Evolutionary conservation across 1,140 invertebrate species (phyloP).

Genomic region (fruit fly (Drosophila melanogaster)): Release_6_plus_ISO1_MT NT_037436.4:9007501-9008000

Average conservation of each 20-base stretch:
- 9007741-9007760: conserved; percentile 5
- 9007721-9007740: conserved; percentile 47
- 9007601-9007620: conserved; percentile 25
- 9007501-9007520: conserved; percentile 56
- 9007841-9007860: conserved; percentile 61
- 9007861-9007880: conserved; percentile 61
- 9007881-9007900: conserved; percentile 64
- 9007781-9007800: neutral
- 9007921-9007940: conserved; percentile 62
- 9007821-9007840: conserved; percentile 79
- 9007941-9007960: conserved; percentile 44
- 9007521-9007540: conserved; percentile 6
- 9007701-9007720: conserved; percentile 78
- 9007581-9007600: conserved; percentile 33
- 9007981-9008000: conserved; percentile 53
- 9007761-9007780: neutral
- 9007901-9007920: conserved; percentile 60
- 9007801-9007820: conserved; percentile 81
- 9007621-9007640: conserved; percentile 61
- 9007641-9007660: conserved; percentile 84
- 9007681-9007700: conserved; percentile 79
- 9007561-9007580: neutral
- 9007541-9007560: conserved; percentile 6
- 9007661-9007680: conserved; percentile 84
- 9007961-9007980: conserved; percentile 14